Base-by-base conservation (phyloP, 2,113 vertebrate species). In the Falco punctatus region DNA sequence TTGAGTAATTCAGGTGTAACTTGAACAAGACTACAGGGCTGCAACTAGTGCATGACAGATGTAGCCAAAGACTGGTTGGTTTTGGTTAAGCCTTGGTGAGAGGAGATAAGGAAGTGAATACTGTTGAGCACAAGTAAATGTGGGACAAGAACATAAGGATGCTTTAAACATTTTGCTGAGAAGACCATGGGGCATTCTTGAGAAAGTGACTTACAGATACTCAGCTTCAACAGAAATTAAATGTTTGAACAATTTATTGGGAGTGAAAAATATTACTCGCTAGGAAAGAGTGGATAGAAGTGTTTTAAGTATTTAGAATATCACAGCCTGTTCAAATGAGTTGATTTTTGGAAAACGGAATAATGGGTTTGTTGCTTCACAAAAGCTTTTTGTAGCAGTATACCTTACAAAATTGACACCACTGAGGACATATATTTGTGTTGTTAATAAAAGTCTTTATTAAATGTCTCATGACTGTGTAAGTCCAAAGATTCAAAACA, bases 1-100 rank as follows among this genome's bases (percentile, higher is more conserved):
- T 13, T 86, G 51, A 9, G 59, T 64, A 84, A 27, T 52, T 89
- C 65, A 79, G 57, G 12, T 9, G 38, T 38, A 78, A 71, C 23
- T 84, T 4, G 1, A 42, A 46, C 13, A 61, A 64, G 32, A 46
- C 40, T 46, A 3, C 23, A 70, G 17, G 46, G 21, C 35, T 86
- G 58, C 69, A 71, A 12, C 38, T 71, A 28, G 17, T 55, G 15
- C 2, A 0, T 57, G 35, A 32, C 0, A 1, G 30, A 26, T 54
- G 40, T 15, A 69, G 58, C 33, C 40, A 71, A 69, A 90, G 35
- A 82, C 16, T 51, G 21, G 1, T 65, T 48, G 35, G 10, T 51
- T 90, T 51, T 90, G 22, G 5, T 65, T 61, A 69, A 74, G 27
- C 19, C 17, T 91, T 87, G n/a, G 30, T 89, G 48, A 44, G 33